Percentiles rank a stretch among this genome's conserved stretches.
phyloP scores from a whole-genome alignment of 2,888 invertebrate species.

The Drosophila sordidapex region DNA sequence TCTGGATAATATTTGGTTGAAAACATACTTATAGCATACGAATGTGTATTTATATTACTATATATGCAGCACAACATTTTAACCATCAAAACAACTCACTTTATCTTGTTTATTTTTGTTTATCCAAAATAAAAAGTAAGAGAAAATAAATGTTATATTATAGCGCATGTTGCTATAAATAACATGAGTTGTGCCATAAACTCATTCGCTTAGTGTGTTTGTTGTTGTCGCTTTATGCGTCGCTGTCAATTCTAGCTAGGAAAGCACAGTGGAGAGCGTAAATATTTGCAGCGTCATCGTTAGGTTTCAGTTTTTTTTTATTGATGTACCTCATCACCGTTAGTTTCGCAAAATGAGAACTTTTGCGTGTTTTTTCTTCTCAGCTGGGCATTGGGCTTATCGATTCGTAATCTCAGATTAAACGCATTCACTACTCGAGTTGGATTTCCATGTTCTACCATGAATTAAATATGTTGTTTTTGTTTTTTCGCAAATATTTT shows the following conservation, averaged over 20 bases:
- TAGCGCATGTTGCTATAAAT: slow-evolving; percentile 37
- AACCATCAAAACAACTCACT: not conserved
- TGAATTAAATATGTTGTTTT: slow-evolving; percentile 20
- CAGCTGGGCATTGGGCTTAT: slow-evolving; percentile 38
- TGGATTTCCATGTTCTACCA: slow-evolving; percentile 46
- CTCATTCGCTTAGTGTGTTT: slow-evolving; percentile 3
- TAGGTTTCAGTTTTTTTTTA: slow-evolving; percentile 62
- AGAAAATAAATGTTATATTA: slow-evolving; percentile 11
- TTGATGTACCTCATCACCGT: slow-evolving; percentile 63
- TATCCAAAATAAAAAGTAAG: slow-evolving; percentile 19
- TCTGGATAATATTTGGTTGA: not conserved
- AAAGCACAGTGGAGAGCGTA: slow-evolving; percentile 46
- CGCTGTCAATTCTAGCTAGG: slow-evolving; percentile 22
- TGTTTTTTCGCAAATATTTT: slow-evolving; percentile 28
- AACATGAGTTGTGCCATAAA: slow-evolving; percentile 38
- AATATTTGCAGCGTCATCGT: slow-evolving; percentile 69
- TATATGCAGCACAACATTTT: not conserved
- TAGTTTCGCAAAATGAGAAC: slow-evolving; percentile 51
- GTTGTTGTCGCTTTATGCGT: slow-evolving; percentile 2
- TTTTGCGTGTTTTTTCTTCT: slow-evolving; percentile 20
- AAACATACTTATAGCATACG: not conserved
- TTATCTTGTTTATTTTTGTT: slow-evolving; percentile 8
- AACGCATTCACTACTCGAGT: slow-evolving; percentile 23
- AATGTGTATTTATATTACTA: not conserved
- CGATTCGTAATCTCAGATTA: slow-evolving; percentile 67